These are phyloP conservation scores for Cardiocondyla obscurior DNA, from an alignment of 1,140 invertebrate genomes.

Conservation along the genomic window DNA sequence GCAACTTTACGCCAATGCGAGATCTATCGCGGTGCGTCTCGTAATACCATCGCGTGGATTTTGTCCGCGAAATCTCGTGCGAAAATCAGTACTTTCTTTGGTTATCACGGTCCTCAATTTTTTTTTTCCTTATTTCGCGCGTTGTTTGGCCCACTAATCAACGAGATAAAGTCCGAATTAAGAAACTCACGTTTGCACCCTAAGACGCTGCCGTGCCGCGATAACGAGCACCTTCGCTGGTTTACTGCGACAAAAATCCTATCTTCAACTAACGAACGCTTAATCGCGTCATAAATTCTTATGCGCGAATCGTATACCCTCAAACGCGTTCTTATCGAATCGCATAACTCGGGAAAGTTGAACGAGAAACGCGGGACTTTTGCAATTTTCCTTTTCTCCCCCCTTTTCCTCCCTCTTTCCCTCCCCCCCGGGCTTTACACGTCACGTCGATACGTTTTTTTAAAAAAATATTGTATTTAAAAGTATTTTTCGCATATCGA, in stretches of 20 bases:
- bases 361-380: too few species aligned
- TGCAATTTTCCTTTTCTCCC: too few species aligned
- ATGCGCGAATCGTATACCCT: not conserved
- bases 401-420: too few species aligned
- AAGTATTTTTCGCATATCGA: constrained; percentile 9
- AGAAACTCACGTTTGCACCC: constrained; percentile 6
- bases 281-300: constrained; percentile 12
- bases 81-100: constrained; percentile 59
- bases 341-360: not conserved
- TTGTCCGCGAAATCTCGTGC: constrained; percentile 63
- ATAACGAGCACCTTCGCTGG: constrained; percentile 1
- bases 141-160: constrained; percentile 54
- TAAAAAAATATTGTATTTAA: constrained; percentile 43
- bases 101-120: constrained; percentile 53
- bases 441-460: constrained; percentile 23
- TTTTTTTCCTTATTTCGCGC: constrained; percentile 21
- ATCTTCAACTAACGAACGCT: constrained; percentile 16
- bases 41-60: constrained; percentile 48
- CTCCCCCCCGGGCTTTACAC: constrained; percentile 14
- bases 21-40: constrained; percentile 23
- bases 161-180: constrained; percentile 48
- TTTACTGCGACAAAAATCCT: constrained; percentile 1
- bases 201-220: not conserved
- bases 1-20: constrained; percentile 32
- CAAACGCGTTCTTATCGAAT: not conserved